phyloP scores from a whole-genome alignment of 2,888 invertebrate species.

The Yponomeuta cagnagella region DNA sequence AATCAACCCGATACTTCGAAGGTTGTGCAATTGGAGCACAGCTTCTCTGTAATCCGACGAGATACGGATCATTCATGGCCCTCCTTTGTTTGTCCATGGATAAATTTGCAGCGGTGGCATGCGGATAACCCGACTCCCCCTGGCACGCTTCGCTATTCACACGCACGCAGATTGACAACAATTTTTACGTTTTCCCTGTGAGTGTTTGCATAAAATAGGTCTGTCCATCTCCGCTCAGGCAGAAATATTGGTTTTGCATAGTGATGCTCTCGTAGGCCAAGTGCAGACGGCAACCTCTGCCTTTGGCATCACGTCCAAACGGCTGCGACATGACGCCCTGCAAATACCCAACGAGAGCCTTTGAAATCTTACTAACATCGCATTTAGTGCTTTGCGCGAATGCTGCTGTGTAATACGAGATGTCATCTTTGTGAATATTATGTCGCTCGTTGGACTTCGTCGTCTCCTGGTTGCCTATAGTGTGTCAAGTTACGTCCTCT shows the following conservation, averaged over 20 bases:
- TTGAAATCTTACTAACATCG: constrained; percentile 10
- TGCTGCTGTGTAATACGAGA: not conserved
- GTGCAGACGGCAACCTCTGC: constrained; percentile 17
- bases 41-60: constrained; percentile 7
- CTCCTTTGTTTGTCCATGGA: not conserved
- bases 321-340: constrained; percentile 42
- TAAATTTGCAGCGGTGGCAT: not conserved
- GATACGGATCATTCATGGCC: constrained; percentile 1
- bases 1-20: constrained; percentile 61
- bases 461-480: too few relatives aligned
- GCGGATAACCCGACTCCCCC: not conserved
- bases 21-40: constrained; percentile 44
- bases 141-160: not conserved
- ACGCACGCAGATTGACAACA: not conserved
- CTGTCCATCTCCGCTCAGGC: constrained; percentile 7
- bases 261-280: constrained; percentile 27
- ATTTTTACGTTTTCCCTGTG: not conserved
- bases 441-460: not conserved
- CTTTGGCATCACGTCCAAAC: constrained; percentile 17
- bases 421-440: not conserved
- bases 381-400: constrained; percentile 7
- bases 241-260: constrained; percentile 39
- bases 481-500: too few relatives aligned
- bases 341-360: constrained; percentile 28
- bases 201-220: constrained; percentile 5